These are phyloP conservation scores for Rattus norvegicus DNA, from an alignment of 2,113 vertebrate genomes.

Conservation along the genomic window DNA sequence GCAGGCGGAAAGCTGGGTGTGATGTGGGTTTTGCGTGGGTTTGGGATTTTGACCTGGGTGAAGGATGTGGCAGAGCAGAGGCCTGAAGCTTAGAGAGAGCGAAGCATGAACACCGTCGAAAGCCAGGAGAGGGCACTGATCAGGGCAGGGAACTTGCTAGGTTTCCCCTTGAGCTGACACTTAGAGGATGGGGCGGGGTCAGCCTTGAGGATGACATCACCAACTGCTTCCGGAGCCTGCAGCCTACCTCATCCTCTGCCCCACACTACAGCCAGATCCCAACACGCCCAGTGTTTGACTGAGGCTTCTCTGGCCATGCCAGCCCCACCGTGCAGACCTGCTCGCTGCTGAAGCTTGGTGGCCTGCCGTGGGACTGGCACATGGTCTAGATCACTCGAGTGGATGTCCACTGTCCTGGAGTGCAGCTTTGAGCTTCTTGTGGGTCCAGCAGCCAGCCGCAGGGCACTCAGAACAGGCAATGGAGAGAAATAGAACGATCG, in stretches of 20 bases:
- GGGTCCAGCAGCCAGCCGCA: not conserved
- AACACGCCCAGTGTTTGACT: not conserved
- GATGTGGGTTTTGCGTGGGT: not conserved
- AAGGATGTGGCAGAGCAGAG: not conserved
- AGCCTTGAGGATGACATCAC: not conserved
- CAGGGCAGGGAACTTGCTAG: not conserved
- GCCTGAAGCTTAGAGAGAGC: not conserved
- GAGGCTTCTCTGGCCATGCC: not conserved
- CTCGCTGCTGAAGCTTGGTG: not conserved
- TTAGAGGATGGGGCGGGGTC: not conserved
- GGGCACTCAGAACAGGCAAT: not conserved
- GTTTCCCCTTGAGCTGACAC: not conserved
- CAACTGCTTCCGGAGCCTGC: not conserved
- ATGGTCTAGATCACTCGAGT: no score
- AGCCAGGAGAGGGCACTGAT: no score
- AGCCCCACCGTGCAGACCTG: not conserved
- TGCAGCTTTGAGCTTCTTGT: not conserved
- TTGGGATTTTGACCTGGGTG: not conserved
- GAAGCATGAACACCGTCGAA: no score
- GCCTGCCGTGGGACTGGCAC: not conserved
- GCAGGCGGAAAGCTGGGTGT: not conserved
- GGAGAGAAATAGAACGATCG: not conserved
- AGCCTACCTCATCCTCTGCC: not conserved
- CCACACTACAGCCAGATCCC: not conserved
- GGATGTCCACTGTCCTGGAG: not conserved